Evolutionary conservation across 2,797 vertebrate species (phyloP).

Genomic region (Xenopus petersii): DNA sequence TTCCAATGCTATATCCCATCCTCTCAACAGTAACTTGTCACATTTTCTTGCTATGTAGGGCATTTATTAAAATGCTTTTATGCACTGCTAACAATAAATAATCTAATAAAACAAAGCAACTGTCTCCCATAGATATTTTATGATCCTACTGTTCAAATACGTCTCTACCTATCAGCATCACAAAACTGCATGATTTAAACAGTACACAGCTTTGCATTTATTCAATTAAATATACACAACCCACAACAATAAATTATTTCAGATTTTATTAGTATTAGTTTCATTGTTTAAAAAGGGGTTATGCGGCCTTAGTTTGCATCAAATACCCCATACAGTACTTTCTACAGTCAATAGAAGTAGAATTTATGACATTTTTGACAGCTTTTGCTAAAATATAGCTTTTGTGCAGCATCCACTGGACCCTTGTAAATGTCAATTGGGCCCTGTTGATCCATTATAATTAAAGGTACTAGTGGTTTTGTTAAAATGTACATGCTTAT

Average conservation of each 20-base stretch:
- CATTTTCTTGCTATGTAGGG: constrained; percentile 30
- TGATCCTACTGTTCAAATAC: constrained; percentile 31
- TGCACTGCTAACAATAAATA: constrained; percentile 43
- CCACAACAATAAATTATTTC: constrained; percentile 30
- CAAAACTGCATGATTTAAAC: constrained; percentile 39
- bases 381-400: no score
- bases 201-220: constrained; percentile 41
- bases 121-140: constrained; percentile 42
- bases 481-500: no score
- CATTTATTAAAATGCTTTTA: constrained; percentile 46
- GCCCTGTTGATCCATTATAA: no score
- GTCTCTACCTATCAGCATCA: constrained; percentile 26
- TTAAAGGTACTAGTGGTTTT: no score
- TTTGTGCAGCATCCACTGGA: no score
- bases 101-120: constrained; percentile 47
- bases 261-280: background rate
- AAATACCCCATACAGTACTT: background rate
- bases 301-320: background rate
- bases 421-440: no score
- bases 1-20: constrained; percentile 23
- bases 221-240: constrained; percentile 32
- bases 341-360: no score
- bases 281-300: constrained; percentile 4
- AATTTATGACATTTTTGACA: no score
- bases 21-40: constrained; percentile 28